Evolutionary conservation across 2,797 vertebrate species (phyloP).

Genomic region (Nannoperca australis): DNA sequence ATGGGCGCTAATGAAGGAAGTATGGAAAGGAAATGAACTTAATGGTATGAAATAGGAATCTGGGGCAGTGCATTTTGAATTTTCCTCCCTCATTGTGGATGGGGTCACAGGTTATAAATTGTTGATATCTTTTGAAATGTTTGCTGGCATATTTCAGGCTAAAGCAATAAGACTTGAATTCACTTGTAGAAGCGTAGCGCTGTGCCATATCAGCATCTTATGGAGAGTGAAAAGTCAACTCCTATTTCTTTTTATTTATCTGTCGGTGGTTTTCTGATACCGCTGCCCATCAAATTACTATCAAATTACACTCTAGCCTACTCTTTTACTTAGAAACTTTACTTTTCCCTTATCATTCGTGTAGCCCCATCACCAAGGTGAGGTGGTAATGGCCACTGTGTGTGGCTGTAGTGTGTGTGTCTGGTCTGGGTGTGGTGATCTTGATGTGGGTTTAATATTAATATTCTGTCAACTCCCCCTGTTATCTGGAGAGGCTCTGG

Average conservation of each 20-base stretch:
- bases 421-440: not conserved
- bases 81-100: constrained; percentile 3
- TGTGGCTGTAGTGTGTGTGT: not conserved
- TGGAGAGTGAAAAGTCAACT: constrained; percentile 4
- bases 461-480: not conserved
- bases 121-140: constrained; percentile 26
- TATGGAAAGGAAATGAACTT: constrained; percentile 58
- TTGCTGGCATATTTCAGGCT: constrained; percentile 17
- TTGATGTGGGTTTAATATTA: not conserved
- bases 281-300: not conserved
- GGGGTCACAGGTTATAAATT: constrained; percentile 29
- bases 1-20: constrained; percentile 70
- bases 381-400: not conserved
- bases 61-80: constrained; percentile 12
- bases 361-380: not conserved
- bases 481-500: not conserved
- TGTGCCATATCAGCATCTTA: constrained; percentile 5
- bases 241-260: not conserved
- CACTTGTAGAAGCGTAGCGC: not conserved
- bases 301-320: too few relatives aligned
- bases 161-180: constrained; percentile 23
- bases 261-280: not conserved
- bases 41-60: constrained; percentile 64
- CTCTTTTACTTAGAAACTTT: not conserved
- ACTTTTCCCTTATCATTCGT: not conserved